Conservation (phyloP, 37 sponge, comb jelly and placozoan genomes). For the Petrosia ficiformis region DNA sequence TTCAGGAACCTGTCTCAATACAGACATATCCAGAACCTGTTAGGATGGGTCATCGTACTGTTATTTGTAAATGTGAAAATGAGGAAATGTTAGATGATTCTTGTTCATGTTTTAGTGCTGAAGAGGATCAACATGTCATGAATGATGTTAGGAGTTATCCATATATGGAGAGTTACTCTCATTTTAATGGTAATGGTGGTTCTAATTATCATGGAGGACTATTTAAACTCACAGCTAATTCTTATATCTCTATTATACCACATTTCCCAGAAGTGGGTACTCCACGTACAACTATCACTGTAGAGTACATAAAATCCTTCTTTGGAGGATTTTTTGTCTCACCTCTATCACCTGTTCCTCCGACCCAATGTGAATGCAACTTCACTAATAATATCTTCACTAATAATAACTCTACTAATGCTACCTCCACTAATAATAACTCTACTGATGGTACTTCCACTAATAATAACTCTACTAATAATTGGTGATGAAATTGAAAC, state of each 20-base stretch:
- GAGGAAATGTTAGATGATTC: no score
- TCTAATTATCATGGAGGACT: conserved; percentile 49
- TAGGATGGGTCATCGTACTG: background rate
- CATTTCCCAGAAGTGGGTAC: no score
- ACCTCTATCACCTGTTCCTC: background rate
- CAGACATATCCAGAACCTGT: background rate
- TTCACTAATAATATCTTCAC: no score
- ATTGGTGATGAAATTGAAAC: no score
- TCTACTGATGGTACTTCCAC: no score
- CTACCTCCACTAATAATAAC: no score
- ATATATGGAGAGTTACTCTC: background rate
- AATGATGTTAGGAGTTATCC: background rate
- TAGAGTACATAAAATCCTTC: background rate
- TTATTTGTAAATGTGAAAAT: background rate
- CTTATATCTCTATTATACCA: conserved; percentile 18
- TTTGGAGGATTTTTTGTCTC: conserved; percentile 6
- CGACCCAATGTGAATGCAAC: background rate
- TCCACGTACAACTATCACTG: background rate
- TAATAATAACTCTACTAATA: no score
- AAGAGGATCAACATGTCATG: background rate
- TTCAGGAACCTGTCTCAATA: background rate
- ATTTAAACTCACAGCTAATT: conserved; percentile 28
- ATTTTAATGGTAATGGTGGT: background rate
- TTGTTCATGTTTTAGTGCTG: background rate
- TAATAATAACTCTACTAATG: no score